Base-by-base conservation (phyloP, 2,113 vertebrate genomes). In the Entosphenus tridentatus region DNA sequence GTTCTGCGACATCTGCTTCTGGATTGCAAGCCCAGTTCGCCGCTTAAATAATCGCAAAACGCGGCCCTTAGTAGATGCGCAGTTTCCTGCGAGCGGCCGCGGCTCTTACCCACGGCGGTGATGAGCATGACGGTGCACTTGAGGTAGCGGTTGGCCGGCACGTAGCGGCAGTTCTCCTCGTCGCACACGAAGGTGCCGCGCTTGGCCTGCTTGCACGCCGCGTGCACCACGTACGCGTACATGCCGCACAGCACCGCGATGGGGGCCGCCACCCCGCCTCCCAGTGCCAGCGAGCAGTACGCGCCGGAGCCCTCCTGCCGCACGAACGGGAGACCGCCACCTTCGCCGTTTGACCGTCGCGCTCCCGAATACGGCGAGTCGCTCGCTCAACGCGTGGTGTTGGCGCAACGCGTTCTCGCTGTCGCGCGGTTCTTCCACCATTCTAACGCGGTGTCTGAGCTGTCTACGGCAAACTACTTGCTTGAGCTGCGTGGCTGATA, bases 61-160 rank as follows among this genome's bases (percentile, higher is more conserved):
- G 16, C 58, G 58, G 16, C 21, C 21, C n/a, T 17, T 62, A 62
- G 13, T 62, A 11, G 62, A 11, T 65, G n/a, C n/a, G n/a, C 8
- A 9, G 21, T 16, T 21, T 16, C 62, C 9, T 65, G 62, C 21
- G n/a, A 9, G 39, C 6, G 39, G 39, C 39, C 39, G 39, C 39
- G 39, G 39, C 39, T 21, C 62, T 65, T 9, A 65, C 62, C 62
- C 62, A 65, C 21, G n/a, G 62, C 21, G n/a, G 62, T 16, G n/a
- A 65, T 21, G 21, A 65, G 10, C n/a, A 65, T 21, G n/a, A 65
- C 21, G 62, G 62, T 21, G 10, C 62, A 65, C 62, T 65, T 65
- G n/a, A 65, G 62, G 62, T 65, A 65, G 10, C 62, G 62, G 62
- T 65, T 65, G 21, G 62, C 62, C 9, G 62, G 62, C 62, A 65